Base-by-base conservation (phyloP, 2,113 vertebrate species). In the Tachysurus fulvidraco region DNA sequence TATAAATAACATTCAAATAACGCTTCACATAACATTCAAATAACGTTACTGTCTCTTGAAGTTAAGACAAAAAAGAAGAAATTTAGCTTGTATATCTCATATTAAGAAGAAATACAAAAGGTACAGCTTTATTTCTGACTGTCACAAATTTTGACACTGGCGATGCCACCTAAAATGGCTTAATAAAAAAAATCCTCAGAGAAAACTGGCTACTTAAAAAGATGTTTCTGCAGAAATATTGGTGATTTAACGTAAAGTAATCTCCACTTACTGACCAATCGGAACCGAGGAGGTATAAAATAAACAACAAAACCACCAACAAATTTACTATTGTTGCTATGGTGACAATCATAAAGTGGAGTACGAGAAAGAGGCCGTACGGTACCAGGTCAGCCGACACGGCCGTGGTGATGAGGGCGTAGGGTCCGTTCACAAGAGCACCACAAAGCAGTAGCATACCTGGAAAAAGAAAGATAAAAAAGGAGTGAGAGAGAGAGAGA, bases 361-460 rank as follows among this genome's bases (percentile, higher is more conserved):
- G 17, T 64, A 62, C n/a, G 57, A 55, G 25, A 71, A 36, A 23
- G 28, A 6, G 17, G 57, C n/a, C 28, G 80, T 30, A 74, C 4
- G 12, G 41, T 91, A 99, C 98, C 96, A 99, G 91, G 91, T 99
- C 98, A 67, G 98, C 98, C 0, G 98, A 98, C 1, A 99, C 98
- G 0, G 98, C 98, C 0, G 98, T 99, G 0, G 98, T 99, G 93
- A 99, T 99, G 89, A 99, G 97, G 0, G 98, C 96, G 0, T 99
- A 99, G 0, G 98, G 98, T 6, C 98, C 98, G 0, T 99, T 99
- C 16, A 99, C 98, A 85, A 99, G 95, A 13, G 92, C 95, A 0
- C 98, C 98, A 3, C 98, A 99, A 87, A 97, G 0, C 13, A 99
- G 92, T 88, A 99, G 93, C 98, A 99, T 98, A 0, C 91, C 98